These are phyloP conservation scores for Alouatta palliata DNA, from an alignment of 2,113 vertebrate genomes.

Conservation along the genomic window DNA sequence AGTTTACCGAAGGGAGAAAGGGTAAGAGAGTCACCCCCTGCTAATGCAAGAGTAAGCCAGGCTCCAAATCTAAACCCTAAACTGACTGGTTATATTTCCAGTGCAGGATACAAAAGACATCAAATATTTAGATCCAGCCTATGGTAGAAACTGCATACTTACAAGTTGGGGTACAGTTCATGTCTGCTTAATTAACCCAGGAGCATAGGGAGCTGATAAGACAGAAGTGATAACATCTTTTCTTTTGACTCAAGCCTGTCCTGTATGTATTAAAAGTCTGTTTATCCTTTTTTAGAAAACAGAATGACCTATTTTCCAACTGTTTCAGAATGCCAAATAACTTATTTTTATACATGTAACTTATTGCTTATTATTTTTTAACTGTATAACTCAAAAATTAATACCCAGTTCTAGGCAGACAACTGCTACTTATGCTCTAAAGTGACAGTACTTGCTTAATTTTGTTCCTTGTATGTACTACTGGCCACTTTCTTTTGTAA, in stretches of 20 bases:
- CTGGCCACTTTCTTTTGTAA: slow-evolving; percentile 40
- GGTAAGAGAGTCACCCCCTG: background rate
- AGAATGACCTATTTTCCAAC: slow-evolving; percentile 26
- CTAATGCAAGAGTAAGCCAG: background rate
- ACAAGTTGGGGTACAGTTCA: background rate
- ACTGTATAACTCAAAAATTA: slow-evolving; percentile 42
- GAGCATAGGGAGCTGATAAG: background rate
- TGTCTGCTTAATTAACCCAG: slow-evolving; percentile 11
- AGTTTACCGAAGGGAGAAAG: background rate
- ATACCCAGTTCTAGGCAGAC: background rate
- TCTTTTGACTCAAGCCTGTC: slow-evolving; percentile 16
- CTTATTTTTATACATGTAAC: slow-evolving; percentile 48
- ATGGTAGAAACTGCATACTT: background rate
- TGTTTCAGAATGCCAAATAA: slow-evolving; percentile 24
- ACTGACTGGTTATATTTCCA: background rate
- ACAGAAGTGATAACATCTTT: background rate
- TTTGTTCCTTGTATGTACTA: background rate
- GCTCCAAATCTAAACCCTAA: background rate
- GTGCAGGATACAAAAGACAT: background rate
- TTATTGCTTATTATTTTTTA: slow-evolving; percentile 47
- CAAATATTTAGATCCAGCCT: slow-evolving; percentile 8
- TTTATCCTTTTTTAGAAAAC: slow-evolving; percentile 16
- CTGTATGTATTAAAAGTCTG: background rate
- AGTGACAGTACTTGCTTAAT: slow-evolving; percentile 5
- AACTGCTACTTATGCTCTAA: background rate